Evolutionary conservation across 1,140 invertebrate genomes (phyloP).

Genomic region (Drosophila orena): DNA sequence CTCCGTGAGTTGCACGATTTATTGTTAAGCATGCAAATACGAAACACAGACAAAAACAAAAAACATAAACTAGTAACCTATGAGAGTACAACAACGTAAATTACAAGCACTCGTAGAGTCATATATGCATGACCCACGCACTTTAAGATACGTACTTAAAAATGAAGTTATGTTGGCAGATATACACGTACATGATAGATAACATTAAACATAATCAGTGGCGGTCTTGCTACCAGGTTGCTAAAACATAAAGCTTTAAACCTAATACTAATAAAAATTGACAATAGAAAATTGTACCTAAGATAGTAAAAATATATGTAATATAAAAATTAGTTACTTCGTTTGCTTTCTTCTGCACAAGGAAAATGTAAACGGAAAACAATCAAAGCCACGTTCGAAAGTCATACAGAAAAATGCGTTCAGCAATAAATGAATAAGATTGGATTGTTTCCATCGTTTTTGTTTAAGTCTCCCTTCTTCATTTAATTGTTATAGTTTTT

Average conservation of each 20-base stretch:
- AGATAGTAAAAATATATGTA: constrained; percentile 56
- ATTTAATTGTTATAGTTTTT: constrained; percentile 21
- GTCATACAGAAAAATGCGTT: constrained; percentile 19
- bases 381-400: constrained; percentile 35
- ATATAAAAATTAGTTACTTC: constrained; percentile 46
- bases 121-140: constrained; percentile 13
- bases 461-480: constrained; percentile 20
- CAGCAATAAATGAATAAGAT: constrained; percentile 32
- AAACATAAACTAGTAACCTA: constrained; percentile 76
- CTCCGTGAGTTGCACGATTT: constrained; percentile 28
- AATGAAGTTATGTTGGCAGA: constrained; percentile 53
- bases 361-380: constrained; percentile 37
- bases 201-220: constrained; percentile 67
- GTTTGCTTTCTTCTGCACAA: constrained; percentile 39
- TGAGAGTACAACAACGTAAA: constrained; percentile 52
- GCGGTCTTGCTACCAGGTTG: constrained; percentile 53
- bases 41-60: constrained; percentile 68
- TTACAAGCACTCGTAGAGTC: constrained; percentile 24
- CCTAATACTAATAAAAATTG: constrained; percentile 73
- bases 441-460: constrained; percentile 10
- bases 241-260: constrained; percentile 76
- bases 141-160: constrained; percentile 35
- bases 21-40: constrained; percentile 35
- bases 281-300: constrained; percentile 63
- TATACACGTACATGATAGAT: constrained; percentile 60